Percentiles rank a stretch among this genome's conserved stretches.
phyloP scores from a whole-genome alignment of 2,113 vertebrate genomes.

The Indri indri region DNA sequence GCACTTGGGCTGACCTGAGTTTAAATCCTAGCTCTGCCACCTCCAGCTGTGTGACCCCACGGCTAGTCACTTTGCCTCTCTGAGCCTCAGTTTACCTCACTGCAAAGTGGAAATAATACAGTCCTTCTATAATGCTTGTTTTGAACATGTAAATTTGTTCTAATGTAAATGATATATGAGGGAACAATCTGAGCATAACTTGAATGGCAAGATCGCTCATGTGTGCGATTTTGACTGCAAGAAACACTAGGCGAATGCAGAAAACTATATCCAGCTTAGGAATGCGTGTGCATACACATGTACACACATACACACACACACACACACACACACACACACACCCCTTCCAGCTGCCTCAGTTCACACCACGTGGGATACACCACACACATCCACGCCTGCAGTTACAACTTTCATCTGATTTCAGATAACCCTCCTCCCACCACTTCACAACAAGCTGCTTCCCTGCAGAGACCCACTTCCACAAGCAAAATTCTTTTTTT shows the following conservation, averaged over 20 bases:
- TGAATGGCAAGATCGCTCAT: neutral
- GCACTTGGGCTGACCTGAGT: neutral
- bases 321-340: too few relatives aligned
- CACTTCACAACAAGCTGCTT: neutral
- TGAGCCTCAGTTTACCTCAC: neutral
- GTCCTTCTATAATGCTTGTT: neutral
- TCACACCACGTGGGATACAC: accelerated
- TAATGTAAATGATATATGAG: neutral
- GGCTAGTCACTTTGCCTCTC: neutral
- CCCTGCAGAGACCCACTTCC: neutral
- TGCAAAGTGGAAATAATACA: neutral
- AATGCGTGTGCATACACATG: too few relatives aligned
- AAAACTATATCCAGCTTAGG: neutral
- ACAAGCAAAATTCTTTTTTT: neutral
- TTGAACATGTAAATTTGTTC: neutral
- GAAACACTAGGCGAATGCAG: neutral
- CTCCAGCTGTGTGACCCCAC: neutral
- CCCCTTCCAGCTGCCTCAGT: neutral
- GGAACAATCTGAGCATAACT: neutral
- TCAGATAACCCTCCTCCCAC: neutral
- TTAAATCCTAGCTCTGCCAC: neutral
- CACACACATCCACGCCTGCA: neutral
- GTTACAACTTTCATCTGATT: neutral
- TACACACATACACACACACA: too few relatives aligned
- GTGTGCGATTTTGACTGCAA: neutral